Percentiles rank a stretch among this genome's conserved stretches.
These are phyloP conservation scores for Galemys pyrenaicus DNA, from an alignment of 2,113 vertebrate genomes.

Conservation along the genomic window DNA sequence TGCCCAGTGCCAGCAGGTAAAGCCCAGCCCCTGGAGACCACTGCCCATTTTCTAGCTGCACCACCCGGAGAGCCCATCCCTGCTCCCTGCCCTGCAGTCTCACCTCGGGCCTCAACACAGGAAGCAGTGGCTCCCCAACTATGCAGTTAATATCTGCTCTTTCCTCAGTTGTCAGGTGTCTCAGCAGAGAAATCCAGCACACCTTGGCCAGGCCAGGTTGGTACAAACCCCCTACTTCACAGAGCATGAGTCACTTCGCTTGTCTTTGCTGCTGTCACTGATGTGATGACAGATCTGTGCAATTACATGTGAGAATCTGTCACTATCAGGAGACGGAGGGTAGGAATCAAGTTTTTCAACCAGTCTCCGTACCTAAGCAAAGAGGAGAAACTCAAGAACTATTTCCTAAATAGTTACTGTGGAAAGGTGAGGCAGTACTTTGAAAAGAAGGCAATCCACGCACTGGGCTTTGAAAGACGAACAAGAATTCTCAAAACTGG, in stretches of 20 bases:
- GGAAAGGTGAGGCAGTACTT: not conserved
- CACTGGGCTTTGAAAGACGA: not conserved
- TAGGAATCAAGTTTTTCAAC: not conserved
- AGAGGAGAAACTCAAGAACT: not conserved
- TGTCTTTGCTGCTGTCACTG: not conserved
- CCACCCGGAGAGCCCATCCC: not conserved
- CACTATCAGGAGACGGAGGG: not conserved
- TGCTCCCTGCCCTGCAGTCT: too few relatives aligned
- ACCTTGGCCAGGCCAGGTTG: not conserved
- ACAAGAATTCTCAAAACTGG: not conserved
- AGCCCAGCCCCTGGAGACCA: not conserved
- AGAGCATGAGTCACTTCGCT: not conserved
- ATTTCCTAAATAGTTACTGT: not conserved
- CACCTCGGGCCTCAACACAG: not conserved
- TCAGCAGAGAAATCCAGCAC: not conserved
- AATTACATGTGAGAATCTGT: not conserved
- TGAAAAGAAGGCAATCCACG: not conserved
- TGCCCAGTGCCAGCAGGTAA: not conserved
- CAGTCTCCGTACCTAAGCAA: not conserved
- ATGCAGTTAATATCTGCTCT: too few relatives aligned
- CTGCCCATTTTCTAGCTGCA: not conserved
- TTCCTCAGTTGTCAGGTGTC: not conserved
- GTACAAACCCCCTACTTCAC: not conserved
- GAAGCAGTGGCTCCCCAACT: not conserved
- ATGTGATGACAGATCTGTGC: not conserved